Conservation (phyloP, 2,888 invertebrate species). For the Agapostemon virescens region DNA sequence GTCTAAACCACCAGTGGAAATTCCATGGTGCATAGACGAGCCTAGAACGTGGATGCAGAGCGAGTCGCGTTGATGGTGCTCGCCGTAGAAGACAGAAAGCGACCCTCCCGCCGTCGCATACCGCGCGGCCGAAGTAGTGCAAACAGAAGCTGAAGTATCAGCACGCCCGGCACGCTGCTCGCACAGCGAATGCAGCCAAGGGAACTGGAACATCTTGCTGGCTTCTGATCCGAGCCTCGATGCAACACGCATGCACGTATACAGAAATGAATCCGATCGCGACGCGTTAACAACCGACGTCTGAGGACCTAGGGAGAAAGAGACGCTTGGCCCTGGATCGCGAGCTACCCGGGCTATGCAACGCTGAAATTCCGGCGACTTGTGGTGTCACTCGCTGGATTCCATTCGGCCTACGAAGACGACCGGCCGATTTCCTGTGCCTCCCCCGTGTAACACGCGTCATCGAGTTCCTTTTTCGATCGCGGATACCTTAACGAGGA, state of each 20-base stretch:
- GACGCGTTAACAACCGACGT: slow-evolving; percentile 44
- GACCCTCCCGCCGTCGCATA: slow-evolving; percentile 56
- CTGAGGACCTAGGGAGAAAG: slow-evolving; percentile 43
- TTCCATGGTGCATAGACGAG: slow-evolving; percentile 4
- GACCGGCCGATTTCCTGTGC: slow-evolving; percentile 59
- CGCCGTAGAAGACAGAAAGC: slow-evolving; percentile 28
- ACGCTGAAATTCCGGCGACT: slow-evolving; percentile 71
- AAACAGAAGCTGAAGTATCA: slow-evolving; percentile 71
- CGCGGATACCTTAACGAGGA: slow-evolving; percentile 45
- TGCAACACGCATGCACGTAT: slow-evolving; percentile 51
- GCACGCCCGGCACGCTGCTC: slow-evolving; percentile 70
- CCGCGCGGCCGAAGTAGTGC: slow-evolving; percentile 66
- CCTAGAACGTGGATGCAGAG: background rate
- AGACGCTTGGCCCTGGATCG: slow-evolving; percentile 60
- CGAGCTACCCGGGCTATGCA: slow-evolving; percentile 69
- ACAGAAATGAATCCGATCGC: slow-evolving; percentile 56
- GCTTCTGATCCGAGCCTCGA: slow-evolving; percentile 57
- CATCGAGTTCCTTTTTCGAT: slow-evolving; percentile 24
- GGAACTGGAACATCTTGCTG: slow-evolving; percentile 67
- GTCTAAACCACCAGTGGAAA: background rate
- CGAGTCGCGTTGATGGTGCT: background rate
- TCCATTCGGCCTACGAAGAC: slow-evolving; percentile 64
- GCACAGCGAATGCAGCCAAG: slow-evolving; percentile 69
- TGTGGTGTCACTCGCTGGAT: slow-evolving; percentile 70
- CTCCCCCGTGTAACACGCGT: slow-evolving; percentile 30